Evolutionary conservation across 2,113 vertebrate genomes (phyloP).

Genomic region (Grallaria varia): DNA sequence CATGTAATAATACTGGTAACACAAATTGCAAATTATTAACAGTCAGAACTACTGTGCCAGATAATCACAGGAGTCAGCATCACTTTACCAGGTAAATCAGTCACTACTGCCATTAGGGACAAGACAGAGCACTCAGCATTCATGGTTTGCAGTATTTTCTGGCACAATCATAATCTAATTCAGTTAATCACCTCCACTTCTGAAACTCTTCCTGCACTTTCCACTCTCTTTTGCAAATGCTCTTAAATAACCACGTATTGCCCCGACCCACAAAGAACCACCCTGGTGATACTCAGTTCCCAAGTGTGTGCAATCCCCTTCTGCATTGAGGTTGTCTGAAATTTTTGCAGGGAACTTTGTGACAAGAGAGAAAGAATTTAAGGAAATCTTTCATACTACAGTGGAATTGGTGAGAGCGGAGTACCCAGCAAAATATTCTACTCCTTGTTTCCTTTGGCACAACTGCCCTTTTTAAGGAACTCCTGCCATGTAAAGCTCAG

Average conservation of each 20-base stretch:
- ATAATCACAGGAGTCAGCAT: not conserved
- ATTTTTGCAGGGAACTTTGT: not conserved
- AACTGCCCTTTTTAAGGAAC: not conserved
- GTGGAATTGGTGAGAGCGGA: not conserved
- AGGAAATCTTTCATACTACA: not conserved
- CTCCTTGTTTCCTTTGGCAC: not conserved
- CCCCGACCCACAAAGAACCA: not conserved
- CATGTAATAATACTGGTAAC: not conserved
- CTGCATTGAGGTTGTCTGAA: rapidly evolving
- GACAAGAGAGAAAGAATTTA: not conserved
- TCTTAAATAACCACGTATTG: not conserved
- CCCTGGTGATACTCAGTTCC: rapidly evolving
- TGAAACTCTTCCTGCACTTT: not conserved
- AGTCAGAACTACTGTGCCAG: not conserved
- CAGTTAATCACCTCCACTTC: not conserved
- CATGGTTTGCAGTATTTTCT: not conserved
- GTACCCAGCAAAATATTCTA: not conserved
- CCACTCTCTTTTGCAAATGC: rapidly evolving
- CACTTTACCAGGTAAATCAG: not conserved
- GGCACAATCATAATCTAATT: not conserved
- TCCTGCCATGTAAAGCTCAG: not conserved
- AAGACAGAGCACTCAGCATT: not conserved
- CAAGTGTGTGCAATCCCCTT: not conserved
- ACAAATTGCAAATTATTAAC: not conserved
- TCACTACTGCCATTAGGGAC: not conserved